Evolutionary conservation across 2,797 vertebrate genomes (phyloP).

Genomic region (Sorex maritimensis): DNA sequence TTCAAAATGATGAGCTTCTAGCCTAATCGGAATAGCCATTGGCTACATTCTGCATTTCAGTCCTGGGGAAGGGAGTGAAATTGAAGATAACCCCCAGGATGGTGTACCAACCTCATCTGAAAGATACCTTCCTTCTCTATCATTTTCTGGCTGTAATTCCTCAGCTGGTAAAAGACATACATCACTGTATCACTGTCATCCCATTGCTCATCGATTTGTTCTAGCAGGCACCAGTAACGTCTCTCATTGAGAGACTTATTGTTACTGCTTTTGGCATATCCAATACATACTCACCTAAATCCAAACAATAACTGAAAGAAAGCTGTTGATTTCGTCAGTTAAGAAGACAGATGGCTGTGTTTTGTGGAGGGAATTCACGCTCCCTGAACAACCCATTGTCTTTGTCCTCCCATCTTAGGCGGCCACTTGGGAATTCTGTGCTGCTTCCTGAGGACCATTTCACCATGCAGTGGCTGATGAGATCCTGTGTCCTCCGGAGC

Average conservation of each 20-base stretch:
- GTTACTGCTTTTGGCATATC: too few species aligned
- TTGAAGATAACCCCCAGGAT: background rate
- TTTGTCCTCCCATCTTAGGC: conserved; percentile 43
- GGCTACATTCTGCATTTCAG: background rate
- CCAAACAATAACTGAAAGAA: background rate
- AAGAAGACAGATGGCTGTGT: background rate
- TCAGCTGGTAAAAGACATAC: background rate
- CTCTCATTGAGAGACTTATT: too few species aligned
- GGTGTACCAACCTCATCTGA: too few species aligned
- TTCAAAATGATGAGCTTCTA: background rate
- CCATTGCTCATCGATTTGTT: too few species aligned
- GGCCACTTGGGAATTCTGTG: background rate
- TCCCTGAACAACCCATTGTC: background rate
- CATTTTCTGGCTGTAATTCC: background rate
- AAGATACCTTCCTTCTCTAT: background rate
- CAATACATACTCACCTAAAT: background rate
- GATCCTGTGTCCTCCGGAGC: background rate
- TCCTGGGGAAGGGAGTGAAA: background rate
- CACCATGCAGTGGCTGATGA: conserved; percentile 72
- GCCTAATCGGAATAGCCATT: background rate
- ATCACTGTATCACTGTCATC: too few species aligned
- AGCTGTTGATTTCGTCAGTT: background rate
- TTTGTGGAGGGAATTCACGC: background rate
- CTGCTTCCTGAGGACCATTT: background rate
- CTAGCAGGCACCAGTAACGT: too few species aligned